phyloP scores from a whole-genome alignment of 2,888 invertebrate species.

The Prosopocoilus inquinatus region DNA sequence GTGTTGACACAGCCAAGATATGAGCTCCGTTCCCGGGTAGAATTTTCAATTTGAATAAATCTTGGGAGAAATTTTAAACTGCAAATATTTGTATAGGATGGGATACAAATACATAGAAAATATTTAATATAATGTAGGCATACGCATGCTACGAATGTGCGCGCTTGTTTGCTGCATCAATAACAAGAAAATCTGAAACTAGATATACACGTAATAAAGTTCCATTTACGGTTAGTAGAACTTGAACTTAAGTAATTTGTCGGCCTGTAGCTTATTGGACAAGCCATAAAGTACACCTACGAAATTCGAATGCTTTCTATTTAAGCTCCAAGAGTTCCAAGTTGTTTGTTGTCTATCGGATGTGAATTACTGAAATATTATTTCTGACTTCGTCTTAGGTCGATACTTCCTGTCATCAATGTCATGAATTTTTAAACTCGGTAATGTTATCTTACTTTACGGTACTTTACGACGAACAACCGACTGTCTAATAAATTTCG shows the following conservation, averaged over 20 bases:
- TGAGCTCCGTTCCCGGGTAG: conserved; percentile 19
- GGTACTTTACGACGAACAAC: conserved; percentile 12
- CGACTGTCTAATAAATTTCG: conserved; percentile 11
- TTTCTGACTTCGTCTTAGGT: not conserved
- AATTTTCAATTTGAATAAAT: conserved; percentile 22
- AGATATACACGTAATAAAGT: conserved; percentile 18
- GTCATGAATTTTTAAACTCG: not conserved
- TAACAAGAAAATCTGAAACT: not conserved
- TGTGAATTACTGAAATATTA: not conserved
- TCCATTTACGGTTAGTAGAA: conserved; percentile 27
- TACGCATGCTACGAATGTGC: conserved; percentile 1
- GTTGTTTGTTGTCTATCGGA: not conserved
- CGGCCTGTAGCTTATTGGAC: conserved; percentile 28
- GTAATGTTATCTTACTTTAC: conserved; percentile 6
- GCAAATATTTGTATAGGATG: conserved; percentile 16
- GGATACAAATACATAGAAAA: conserved; percentile 14
- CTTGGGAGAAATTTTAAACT: conserved; percentile 8
- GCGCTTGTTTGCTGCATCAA: not conserved
- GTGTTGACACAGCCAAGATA: conserved; percentile 22
- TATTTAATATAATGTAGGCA: conserved; percentile 7
- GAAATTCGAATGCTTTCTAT: conserved; percentile 20
- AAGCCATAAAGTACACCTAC: conserved; percentile 33
- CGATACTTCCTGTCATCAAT: not conserved
- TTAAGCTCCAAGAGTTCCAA: conserved; percentile 1
- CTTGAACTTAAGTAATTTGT: conserved; percentile 32